These are phyloP conservation scores for Typhlichthys subterraneus DNA, from an alignment of 2,797 vertebrate species.

Conservation along the genomic window DNA sequence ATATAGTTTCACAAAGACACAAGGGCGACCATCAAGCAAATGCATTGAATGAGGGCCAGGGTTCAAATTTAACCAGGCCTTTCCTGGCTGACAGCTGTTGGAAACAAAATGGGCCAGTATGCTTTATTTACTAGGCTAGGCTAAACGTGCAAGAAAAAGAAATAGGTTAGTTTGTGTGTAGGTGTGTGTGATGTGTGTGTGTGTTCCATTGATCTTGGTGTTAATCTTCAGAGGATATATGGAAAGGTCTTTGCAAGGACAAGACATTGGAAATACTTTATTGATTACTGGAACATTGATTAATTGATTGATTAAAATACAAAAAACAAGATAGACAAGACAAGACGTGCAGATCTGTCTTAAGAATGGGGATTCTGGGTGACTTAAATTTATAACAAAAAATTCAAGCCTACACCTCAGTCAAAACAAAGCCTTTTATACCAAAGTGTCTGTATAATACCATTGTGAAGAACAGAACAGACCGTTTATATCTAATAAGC, in stretches of 20 bases:
- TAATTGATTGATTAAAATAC: slow-evolving; percentile 63
- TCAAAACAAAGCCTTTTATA: background rate
- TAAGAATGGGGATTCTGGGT: slow-evolving; percentile 54
- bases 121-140: slow-evolving; percentile 53
- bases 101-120: slow-evolving; percentile 53
- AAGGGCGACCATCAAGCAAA: slow-evolving; percentile 46
- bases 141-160: slow-evolving; percentile 38
- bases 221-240: slow-evolving; percentile 67
- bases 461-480: too few species aligned
- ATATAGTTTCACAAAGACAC: background rate
- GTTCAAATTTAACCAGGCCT: slow-evolving; percentile 60
- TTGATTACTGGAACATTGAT: slow-evolving; percentile 66
- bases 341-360: slow-evolving; percentile 63
- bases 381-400: slow-evolving; percentile 27
- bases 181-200: slow-evolving; percentile 51
- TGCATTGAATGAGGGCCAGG: slow-evolving; percentile 60
- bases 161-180: slow-evolving; percentile 28
- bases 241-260: slow-evolving; percentile 72
- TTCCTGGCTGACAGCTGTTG: slow-evolving; percentile 65
- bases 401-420: slow-evolving; percentile 12
- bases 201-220: slow-evolving; percentile 66
- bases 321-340: slow-evolving; percentile 57
- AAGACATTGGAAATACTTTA: slow-evolving; percentile 63
- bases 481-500: background rate
- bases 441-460: too few species aligned